Percentiles rank a stretch among this genome's conserved stretches.
Evolutionary conservation across 2,113 vertebrate genomes (phyloP).

Genomic region (Cinclus mexicanus): DNA sequence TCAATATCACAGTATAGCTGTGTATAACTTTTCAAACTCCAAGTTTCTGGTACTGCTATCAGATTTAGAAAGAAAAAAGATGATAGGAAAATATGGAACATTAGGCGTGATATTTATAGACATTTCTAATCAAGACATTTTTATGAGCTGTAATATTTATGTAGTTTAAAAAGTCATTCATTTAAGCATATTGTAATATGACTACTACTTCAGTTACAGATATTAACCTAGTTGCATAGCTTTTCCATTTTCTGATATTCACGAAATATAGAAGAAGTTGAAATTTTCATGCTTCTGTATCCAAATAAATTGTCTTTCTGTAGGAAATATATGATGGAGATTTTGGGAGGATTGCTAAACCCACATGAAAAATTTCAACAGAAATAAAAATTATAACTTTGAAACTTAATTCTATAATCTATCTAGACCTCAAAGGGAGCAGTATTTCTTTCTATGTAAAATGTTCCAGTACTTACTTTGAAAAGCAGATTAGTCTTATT

Average conservation of each 20-base stretch:
- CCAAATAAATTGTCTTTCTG: background rate
- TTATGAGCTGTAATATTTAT: background rate
- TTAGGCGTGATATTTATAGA: background rate
- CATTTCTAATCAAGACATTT: background rate
- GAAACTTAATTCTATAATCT: background rate
- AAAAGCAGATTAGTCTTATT: background rate
- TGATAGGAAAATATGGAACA: background rate
- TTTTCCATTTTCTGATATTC: background rate
- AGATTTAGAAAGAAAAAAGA: background rate
- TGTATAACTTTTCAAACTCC: background rate
- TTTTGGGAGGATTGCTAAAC: background rate
- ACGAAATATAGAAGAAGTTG: background rate
- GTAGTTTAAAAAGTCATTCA: background rate
- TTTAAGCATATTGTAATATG: background rate
- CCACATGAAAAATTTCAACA: background rate
- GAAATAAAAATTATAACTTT: background rate
- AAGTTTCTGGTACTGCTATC: background rate
- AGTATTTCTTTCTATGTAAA: background rate
- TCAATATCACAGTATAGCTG: background rate
- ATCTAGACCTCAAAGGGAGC: fast-evolving
- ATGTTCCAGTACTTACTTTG: background rate
- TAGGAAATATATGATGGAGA: background rate
- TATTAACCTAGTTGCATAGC: background rate
- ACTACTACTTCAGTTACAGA: background rate
- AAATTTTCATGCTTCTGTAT: background rate